Conservation (phyloP, 2,113 vertebrate species). For the Empidonax traillii region DNA sequence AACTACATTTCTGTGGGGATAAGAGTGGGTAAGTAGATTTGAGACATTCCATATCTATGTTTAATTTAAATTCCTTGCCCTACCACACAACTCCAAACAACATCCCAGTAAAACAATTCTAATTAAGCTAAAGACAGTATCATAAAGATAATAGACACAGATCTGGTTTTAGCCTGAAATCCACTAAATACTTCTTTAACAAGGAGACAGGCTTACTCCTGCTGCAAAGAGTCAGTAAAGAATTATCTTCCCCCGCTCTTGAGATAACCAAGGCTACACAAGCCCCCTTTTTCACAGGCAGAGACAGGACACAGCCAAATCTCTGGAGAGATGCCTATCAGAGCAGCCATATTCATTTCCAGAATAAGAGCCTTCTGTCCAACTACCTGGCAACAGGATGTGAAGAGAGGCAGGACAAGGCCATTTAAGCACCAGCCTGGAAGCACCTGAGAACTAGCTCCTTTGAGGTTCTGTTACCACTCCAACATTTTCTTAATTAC, state of each 20-base stretch:
- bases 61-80: not conserved
- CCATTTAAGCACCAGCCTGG: not conserved
- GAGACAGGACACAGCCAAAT: not conserved
- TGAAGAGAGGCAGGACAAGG: not conserved
- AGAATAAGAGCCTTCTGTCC: not conserved
- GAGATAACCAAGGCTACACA: not conserved
- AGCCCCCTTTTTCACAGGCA: not conserved
- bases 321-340: not conserved
- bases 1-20: not conserved
- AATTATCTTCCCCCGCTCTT: not conserved
- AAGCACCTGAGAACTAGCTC: not conserved
- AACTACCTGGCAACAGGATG: not conserved
- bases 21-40: not conserved
- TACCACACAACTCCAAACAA: not conserved
- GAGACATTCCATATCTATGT: not conserved
- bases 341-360: not conserved
- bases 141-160: not conserved
- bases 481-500: not conserved
- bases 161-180: not conserved
- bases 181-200: not conserved
- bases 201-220: not conserved
- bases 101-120: not conserved
- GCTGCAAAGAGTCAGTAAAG: not conserved
- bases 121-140: not conserved
- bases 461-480: not conserved